Percentiles rank a stretch among this genome's conserved stretches.
Evolutionary conservation across 37 sponge, comb jelly and placozoan species (phyloP).

Genomic region (Spongia lamella): DNA sequence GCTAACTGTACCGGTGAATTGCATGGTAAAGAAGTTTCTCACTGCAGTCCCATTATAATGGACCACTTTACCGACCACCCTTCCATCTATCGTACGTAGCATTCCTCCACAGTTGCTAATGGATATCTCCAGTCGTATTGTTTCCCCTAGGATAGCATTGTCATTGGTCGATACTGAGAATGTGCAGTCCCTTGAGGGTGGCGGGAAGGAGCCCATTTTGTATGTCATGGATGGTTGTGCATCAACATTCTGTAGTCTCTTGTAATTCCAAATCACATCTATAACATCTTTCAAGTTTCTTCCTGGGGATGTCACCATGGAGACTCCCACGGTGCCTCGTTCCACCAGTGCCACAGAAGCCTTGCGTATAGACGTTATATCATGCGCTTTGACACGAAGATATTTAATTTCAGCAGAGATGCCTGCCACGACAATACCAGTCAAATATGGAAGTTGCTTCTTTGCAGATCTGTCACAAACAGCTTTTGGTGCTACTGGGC

Average conservation of each 20-base stretch:
- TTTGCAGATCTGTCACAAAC: neutral
- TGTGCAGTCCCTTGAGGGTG: slow-evolving; percentile 55
- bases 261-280: slow-evolving; percentile 44
- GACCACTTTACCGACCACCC: slow-evolving; percentile 52
- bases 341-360: slow-evolving; percentile 24
- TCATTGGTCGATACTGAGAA: slow-evolving; percentile 46
- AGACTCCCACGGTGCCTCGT: slow-evolving; percentile 9
- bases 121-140: slow-evolving; percentile 26
- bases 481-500: slow-evolving; percentile 5
- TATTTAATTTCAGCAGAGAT: slow-evolving; percentile 45
- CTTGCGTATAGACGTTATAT: neutral
- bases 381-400: slow-evolving; percentile 25
- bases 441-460: slow-evolving; percentile 33
- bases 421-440: slow-evolving; percentile 27
- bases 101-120: slow-evolving; percentile 48
- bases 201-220: slow-evolving; percentile 5
- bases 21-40: slow-evolving; percentile 61
- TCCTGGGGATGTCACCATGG: slow-evolving; percentile 21
- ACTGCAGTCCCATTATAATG: slow-evolving; percentile 53
- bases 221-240: neutral
- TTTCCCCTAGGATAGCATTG: slow-evolving; percentile 39
- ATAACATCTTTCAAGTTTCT: neutral
- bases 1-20: slow-evolving; percentile 67
- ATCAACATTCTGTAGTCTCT: neutral
- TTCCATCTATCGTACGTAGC: slow-evolving; percentile 69